phyloP scores from a whole-genome alignment of 2,797 vertebrate genomes.

The Miichthys miiuy region DNA sequence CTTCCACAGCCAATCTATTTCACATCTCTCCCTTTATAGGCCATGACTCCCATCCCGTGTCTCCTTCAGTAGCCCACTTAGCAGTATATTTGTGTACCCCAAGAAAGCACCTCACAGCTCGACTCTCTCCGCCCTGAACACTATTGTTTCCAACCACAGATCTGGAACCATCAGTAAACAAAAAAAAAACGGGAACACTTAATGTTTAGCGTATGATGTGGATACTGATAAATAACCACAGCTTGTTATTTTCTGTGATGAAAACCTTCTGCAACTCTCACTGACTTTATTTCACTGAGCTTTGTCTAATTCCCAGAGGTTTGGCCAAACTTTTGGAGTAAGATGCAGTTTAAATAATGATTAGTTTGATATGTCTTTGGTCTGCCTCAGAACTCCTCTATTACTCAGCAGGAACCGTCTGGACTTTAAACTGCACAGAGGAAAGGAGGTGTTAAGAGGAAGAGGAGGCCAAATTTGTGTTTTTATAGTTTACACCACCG shows the following conservation, averaged over 20 bases:
- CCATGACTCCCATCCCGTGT: no score
- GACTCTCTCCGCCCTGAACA: constrained; percentile 43
- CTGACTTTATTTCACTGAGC: constrained; percentile 23
- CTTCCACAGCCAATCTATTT: not conserved
- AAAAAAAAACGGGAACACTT: constrained; percentile 38
- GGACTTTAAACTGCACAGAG: constrained; percentile 9
- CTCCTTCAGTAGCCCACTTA: no score
- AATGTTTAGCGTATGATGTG: constrained; percentile 51
- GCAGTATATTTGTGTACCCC: no score
- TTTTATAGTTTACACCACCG: constrained; percentile 50
- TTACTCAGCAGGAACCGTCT: constrained; percentile 2
- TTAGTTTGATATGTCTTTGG: constrained; percentile 40
- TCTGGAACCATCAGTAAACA: constrained; percentile 23
- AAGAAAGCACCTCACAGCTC: no score
- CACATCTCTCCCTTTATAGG: not conserved
- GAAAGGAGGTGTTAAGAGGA: constrained; percentile 4
- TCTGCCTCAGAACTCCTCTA: constrained; percentile 28
- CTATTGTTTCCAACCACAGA: constrained; percentile 26
- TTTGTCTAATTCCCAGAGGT: constrained; percentile 26
- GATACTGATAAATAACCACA: constrained; percentile 44
- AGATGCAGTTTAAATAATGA: constrained; percentile 55
- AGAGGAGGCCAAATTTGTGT: constrained; percentile 25
- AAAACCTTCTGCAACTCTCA: constrained; percentile 51
- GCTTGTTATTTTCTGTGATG: constrained; percentile 46
- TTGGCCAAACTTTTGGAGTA: constrained; percentile 22